A percentile compares a stretch with the other conserved stretches of the same genome.
Evolutionary conservation across 37 sponge, comb jelly and placozoan species (phyloP).

Genomic region (Eunapius fragilis): DNA sequence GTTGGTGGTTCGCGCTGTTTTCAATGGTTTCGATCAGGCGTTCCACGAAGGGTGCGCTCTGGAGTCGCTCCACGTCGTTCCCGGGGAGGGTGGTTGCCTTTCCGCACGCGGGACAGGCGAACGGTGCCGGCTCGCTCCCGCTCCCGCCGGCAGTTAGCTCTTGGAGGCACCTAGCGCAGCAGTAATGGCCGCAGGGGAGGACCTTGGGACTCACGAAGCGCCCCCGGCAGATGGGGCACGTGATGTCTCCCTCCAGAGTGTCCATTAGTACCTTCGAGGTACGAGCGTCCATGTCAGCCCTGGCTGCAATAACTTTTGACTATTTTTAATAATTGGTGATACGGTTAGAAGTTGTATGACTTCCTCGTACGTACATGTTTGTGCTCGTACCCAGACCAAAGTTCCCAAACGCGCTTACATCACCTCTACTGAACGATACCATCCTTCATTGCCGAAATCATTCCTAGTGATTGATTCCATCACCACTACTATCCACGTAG

Average conservation of each 20-base stretch:
- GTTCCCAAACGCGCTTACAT: too few relatives aligned
- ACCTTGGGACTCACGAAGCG: conserved; percentile 16
- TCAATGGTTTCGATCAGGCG: background rate
- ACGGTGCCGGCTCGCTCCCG: background rate
- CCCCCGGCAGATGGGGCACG: conserved; percentile 9
- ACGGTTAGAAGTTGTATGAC: too few relatives aligned
- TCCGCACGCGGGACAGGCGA: conserved; percentile 1
- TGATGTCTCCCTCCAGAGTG: conserved; percentile 6
- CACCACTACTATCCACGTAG: too few relatives aligned
- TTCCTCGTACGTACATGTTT: too few relatives aligned
- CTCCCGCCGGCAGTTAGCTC: background rate
- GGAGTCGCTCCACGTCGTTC: background rate
- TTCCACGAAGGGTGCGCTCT: background rate
- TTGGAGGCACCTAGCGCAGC: conserved; percentile 13
- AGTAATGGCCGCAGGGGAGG: conserved; percentile 36
- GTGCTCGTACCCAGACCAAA: too few relatives aligned
- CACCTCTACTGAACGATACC: too few relatives aligned
- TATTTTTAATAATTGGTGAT: too few relatives aligned
- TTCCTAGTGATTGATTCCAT: too few relatives aligned
- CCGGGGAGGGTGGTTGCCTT: background rate
- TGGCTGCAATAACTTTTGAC: too few relatives aligned
- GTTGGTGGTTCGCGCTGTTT: background rate
- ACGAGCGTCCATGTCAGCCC: background rate
- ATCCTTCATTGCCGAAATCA: too few relatives aligned
- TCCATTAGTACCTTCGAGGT: background rate